phyloP scores from a whole-genome alignment of 2,888 invertebrate species.

The Cheilosia variabilis region DNA sequence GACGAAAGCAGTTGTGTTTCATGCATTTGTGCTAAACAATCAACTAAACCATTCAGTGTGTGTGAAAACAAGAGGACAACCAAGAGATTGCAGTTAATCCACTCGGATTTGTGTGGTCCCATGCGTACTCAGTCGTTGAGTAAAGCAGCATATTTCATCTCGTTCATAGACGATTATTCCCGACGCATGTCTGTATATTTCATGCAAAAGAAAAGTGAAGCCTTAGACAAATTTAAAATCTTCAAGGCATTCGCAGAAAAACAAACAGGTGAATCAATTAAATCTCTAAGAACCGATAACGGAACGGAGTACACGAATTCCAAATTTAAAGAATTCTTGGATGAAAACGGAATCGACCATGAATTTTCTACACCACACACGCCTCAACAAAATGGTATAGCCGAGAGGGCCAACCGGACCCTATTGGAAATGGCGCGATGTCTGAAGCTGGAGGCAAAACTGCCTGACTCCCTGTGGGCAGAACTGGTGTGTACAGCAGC shows the following conservation, averaged over 20 bases:
- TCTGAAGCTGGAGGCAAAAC: conserved; percentile 17
- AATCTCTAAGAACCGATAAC: conserved; percentile 38
- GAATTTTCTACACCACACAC: conserved; percentile 14
- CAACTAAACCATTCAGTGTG: conserved; percentile 10
- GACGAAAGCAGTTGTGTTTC: conserved; percentile 25
- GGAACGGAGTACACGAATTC: conserved; percentile 30
- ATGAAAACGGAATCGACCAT: conserved; percentile 3
- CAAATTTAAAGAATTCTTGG: conserved; percentile 22
- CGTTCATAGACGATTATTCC: conserved; percentile 37
- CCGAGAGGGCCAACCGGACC: conserved; percentile 25
- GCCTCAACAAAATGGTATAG: conserved; percentile 23
- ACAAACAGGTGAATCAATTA: conserved; percentile 32
- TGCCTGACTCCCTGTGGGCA: too few relatives aligned
- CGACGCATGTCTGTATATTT: conserved; percentile 49
- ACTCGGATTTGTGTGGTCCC: conserved; percentile 40
- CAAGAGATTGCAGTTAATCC: conserved; percentile 26
- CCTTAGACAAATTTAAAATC: conserved; percentile 27
- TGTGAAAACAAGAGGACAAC: conserved; percentile 32
- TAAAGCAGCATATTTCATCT: conserved; percentile 36
- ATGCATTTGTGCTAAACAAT: conserved; percentile 37
- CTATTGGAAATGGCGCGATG: conserved; percentile 19
- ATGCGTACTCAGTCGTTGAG: conserved; percentile 29
- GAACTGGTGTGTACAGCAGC: conserved; percentile 5
- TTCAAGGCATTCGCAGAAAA: conserved; percentile 41
- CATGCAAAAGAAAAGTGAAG: conserved; percentile 40